phyloP scores from a whole-genome alignment of 2,113 vertebrate genomes.

The Ammodramus savannarum region DNA sequence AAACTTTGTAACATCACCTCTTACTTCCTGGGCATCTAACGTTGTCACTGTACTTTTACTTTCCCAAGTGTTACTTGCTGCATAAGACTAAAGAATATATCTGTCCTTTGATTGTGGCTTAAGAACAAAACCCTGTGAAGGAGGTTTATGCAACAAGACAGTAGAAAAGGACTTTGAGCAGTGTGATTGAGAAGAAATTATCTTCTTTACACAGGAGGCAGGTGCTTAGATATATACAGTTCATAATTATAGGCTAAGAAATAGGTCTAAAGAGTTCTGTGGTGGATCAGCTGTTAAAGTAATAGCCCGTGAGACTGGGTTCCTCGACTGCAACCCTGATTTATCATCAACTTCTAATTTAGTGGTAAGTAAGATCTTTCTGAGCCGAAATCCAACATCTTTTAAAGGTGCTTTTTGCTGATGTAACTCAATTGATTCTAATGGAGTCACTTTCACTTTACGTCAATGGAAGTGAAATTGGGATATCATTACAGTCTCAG shows the following conservation, averaged over 20 bases:
- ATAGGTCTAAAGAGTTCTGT: background rate
- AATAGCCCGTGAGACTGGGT: background rate
- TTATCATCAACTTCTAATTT: background rate
- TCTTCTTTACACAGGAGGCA: background rate
- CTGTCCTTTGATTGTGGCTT: background rate
- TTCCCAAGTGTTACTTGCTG: background rate
- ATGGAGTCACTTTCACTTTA: slow-evolving; percentile 14
- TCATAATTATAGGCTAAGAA: background rate
- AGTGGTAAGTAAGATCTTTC: background rate
- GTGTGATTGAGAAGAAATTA: background rate
- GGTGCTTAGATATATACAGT: background rate
- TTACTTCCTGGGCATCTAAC: background rate
- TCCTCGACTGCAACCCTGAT: background rate
- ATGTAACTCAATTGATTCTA: slow-evolving; percentile 12
- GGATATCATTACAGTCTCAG: background rate
- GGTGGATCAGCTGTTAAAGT: background rate
- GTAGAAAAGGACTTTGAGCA: background rate
- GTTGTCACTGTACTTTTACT: background rate
- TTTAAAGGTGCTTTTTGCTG: background rate
- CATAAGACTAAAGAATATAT: background rate
- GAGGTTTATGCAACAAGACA: background rate
- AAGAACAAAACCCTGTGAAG: background rate
- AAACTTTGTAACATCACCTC: background rate
- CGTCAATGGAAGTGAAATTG: background rate
- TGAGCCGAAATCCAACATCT: background rate